A percentile compares a stretch with the other conserved stretches of the same genome.
Conservation (phyloP, 2,888 invertebrate species). For the Dascillus cervinus region DNA sequence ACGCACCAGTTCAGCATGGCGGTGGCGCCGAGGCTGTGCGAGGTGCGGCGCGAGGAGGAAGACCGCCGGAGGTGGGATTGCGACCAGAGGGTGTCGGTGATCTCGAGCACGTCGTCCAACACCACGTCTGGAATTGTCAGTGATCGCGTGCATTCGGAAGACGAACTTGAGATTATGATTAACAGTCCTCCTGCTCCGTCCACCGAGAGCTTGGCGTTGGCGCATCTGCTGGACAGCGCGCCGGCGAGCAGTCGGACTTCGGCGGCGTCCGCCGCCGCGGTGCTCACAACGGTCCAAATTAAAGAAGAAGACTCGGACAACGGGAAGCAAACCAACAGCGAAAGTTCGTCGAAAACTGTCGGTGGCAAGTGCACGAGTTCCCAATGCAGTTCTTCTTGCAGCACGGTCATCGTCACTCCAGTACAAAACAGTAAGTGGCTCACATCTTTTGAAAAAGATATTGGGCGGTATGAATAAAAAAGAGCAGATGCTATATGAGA, state of each 20-base stretch:
- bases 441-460: no score
- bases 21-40: constrained; percentile 75
- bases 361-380: constrained; percentile 64
- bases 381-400: constrained; percentile 80
- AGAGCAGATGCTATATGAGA: no score
- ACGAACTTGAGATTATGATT: constrained; percentile 85
- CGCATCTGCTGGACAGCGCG: constrained; percentile 63
- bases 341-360: constrained; percentile 47
- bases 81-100: constrained; percentile 49
- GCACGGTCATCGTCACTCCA: constrained; percentile 71
- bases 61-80: constrained; percentile 51
- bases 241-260: constrained; percentile 52
- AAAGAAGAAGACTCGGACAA: constrained; percentile 33
- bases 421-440: no score
- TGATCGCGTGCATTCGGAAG: constrained; percentile 90
- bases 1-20: constrained; percentile 96
- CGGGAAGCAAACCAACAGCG: constrained; percentile 44
- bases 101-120: constrained; percentile 91
- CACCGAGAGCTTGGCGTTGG: constrained; percentile 75
- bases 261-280: constrained; percentile 43
- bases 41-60: constrained; percentile 75
- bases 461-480: no score
- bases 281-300: constrained; percentile 41
- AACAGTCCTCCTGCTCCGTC: constrained; percentile 79
- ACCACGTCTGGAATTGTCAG: constrained; percentile 96